These are phyloP conservation scores for Heteractis magnifica DNA, from an alignment of 92 coral and sea anemone genomes.

Conservation along the genomic window DNA sequence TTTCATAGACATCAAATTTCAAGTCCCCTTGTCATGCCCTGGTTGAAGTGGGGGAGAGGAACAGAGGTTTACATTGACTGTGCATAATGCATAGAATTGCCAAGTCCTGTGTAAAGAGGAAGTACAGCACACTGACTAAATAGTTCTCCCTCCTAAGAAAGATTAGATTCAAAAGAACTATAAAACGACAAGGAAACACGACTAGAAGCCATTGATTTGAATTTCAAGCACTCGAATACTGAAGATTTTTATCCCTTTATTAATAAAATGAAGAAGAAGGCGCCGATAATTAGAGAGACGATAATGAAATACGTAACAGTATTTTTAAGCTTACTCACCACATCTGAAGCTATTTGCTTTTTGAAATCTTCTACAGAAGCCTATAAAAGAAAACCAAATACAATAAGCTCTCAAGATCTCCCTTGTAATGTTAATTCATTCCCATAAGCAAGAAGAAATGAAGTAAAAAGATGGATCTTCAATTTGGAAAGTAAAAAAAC, in stretches of 20 bases:
- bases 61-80: no score
- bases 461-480: not conserved
- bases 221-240: not conserved
- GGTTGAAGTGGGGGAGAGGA: no score
- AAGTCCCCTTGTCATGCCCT: no score
- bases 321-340: conserved; percentile 53
- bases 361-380: conserved; percentile 90
- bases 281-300: not conserved
- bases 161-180: not conserved
- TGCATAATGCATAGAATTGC: no score
- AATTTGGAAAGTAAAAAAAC: not conserved
- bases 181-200: not conserved
- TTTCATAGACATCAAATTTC: no score
- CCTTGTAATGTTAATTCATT: not conserved
- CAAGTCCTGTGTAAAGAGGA: no score
- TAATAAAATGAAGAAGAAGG: not conserved
- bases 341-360: conserved; percentile 73
- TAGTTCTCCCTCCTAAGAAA: not conserved
- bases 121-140: no score
- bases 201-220: not conserved
- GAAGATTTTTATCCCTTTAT: not conserved
- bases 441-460: not conserved
- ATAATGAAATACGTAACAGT: not conserved
- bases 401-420: not conserved
- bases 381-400: conserved; percentile 43